These are phyloP conservation scores for Pyralis farinalis DNA, from an alignment of 2,888 invertebrate genomes.

Conservation along the genomic window DNA sequence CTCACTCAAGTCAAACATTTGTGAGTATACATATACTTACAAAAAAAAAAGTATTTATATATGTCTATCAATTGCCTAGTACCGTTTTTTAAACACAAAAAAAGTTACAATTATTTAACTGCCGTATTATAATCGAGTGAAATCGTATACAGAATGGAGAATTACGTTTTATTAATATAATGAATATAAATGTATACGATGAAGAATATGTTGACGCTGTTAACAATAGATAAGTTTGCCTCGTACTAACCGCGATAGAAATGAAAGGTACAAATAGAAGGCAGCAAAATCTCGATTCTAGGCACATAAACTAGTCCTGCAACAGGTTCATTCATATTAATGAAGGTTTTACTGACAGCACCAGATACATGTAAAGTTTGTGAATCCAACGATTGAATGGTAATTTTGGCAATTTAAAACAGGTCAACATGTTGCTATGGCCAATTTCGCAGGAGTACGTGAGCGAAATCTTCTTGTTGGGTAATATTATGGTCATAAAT, in stretches of 20 bases:
- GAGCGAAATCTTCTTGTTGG: slow-evolving; percentile 27
- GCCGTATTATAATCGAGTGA: too few relatives aligned
- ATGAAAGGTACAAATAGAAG: slow-evolving; percentile 18
- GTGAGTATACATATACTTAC: too few relatives aligned
- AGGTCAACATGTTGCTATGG: slow-evolving; percentile 24
- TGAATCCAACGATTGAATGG: slow-evolving; percentile 39
- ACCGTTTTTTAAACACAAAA: too few relatives aligned
- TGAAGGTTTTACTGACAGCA: slow-evolving; percentile 31
- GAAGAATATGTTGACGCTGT: background rate
- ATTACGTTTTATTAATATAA: too few relatives aligned
- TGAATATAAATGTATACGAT: background rate
- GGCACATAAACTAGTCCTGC: slow-evolving; percentile 21
- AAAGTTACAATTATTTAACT: too few relatives aligned
- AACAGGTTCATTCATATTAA: slow-evolving; percentile 32
- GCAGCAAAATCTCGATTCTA: slow-evolving; percentile 17
- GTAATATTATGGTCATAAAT: background rate
- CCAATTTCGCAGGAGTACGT: slow-evolving; percentile 32
- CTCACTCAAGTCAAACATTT: too few relatives aligned
- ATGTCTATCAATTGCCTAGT: too few relatives aligned
- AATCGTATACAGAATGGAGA: too few relatives aligned
- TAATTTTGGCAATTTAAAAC: slow-evolving; percentile 35
- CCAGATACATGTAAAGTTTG: slow-evolving; percentile 30
- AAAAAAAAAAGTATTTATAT: too few relatives aligned
- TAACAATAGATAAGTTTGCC: background rate
- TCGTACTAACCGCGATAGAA: slow-evolving; percentile 4